phyloP scores from a whole-genome alignment of 1,140 invertebrate species.

The Papilio xuthus region DNA sequence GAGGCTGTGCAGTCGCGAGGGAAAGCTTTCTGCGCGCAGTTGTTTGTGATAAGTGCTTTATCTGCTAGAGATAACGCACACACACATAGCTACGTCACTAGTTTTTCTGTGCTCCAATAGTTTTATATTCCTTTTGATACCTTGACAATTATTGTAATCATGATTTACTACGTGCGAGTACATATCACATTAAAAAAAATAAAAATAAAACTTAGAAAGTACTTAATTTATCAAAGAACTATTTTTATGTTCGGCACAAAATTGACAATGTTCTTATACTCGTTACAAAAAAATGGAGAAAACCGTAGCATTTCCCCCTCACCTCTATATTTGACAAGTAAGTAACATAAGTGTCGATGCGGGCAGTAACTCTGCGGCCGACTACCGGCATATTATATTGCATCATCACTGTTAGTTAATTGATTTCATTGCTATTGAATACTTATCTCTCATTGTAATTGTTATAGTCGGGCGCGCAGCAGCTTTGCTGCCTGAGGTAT shows the following conservation, averaged over 20 bases:
- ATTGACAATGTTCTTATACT: no score
- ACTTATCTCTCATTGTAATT: background rate
- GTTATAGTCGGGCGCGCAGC: background rate
- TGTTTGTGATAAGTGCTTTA: background rate
- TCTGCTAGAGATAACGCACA: background rate
- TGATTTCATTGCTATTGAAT: background rate
- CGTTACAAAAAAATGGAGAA: no score
- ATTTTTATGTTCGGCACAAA: no score
- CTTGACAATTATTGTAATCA: background rate
- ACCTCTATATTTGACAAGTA: no score
- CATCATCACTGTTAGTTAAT: background rate
- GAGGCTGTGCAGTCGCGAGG: background rate
- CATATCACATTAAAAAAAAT: no score
- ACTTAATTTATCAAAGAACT: background rate
- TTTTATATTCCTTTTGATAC: background rate
- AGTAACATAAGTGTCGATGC: no score
- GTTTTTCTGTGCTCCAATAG: background rate
- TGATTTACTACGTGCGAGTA: background rate
- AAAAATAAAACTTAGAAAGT: no score
- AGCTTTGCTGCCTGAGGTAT: no score
- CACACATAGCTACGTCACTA: background rate
- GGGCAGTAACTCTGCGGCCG: background rate
- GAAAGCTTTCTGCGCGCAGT: background rate
- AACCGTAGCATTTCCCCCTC: no score
- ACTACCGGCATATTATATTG: background rate